Conservation (phyloP, 2,888 invertebrate genomes). For the Caenorhabditis zanzibari region DNA sequence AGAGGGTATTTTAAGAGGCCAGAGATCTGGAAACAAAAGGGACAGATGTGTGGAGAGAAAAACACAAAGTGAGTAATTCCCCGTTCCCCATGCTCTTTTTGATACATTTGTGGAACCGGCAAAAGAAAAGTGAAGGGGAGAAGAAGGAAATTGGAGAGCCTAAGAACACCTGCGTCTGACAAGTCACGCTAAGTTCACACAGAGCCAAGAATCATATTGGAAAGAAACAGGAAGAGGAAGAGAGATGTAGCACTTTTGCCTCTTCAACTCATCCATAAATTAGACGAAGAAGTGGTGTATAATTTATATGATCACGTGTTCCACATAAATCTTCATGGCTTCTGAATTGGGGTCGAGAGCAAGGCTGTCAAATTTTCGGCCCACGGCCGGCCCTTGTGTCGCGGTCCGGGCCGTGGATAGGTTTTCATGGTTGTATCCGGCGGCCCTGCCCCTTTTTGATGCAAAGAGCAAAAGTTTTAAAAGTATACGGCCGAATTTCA, state of each 20-base stretch:
- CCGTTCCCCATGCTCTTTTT: conserved; percentile 16
- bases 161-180: conserved; percentile 61
- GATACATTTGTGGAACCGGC: background rate
- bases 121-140: background rate
- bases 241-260: conserved; percentile 26
- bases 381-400: too few species aligned
- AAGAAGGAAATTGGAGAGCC: conserved; percentile 28
- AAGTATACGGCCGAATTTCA: too few species aligned
- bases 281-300: conserved; percentile 23
- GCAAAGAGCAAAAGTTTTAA: conserved; percentile 5
- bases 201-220: conserved; percentile 36
- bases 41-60: conserved; percentile 30
- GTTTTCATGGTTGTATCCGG: too few species aligned
- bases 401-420: too few species aligned
- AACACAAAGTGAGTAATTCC: conserved; percentile 40
- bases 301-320: conserved; percentile 47
- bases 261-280: conserved; percentile 40
- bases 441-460: too few species aligned
- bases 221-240: conserved; percentile 15
- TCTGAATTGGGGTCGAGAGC: conserved; percentile 14
- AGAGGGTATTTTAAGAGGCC: conserved; percentile 46
- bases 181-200: conserved; percentile 56
- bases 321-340: conserved; percentile 23
- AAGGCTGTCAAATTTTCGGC: too few species aligned
- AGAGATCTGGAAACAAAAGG: conserved; percentile 60